Percentiles rank a stretch among this genome's conserved stretches.
Conservation (phyloP, 2,888 invertebrate genomes). For the Nomada hirtipes region DNA sequence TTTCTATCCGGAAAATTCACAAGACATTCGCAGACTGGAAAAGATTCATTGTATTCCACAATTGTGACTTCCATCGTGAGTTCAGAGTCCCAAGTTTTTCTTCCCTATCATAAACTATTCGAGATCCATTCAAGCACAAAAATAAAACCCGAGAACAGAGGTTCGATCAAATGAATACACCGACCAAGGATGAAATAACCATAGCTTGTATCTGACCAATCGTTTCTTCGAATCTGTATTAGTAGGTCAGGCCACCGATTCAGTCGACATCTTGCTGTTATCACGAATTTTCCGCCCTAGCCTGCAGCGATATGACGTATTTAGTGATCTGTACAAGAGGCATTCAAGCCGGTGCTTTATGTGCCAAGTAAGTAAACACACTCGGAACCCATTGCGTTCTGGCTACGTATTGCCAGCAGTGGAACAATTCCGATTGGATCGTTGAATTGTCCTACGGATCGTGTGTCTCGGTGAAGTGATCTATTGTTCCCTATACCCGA, state of each 20-base stretch:
- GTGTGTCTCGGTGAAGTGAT: slow-evolving; percentile 72
- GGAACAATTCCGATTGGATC: slow-evolving; percentile 71
- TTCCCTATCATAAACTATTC: no score
- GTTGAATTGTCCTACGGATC: slow-evolving; percentile 63
- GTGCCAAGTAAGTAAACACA: slow-evolving; percentile 63
- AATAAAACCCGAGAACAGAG: no score
- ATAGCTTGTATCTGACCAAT: neutral
- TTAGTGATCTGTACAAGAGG: slow-evolving; percentile 25
- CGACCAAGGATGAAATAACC: no score
- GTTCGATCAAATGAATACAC: no score
- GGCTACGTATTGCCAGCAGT: slow-evolving; percentile 52
- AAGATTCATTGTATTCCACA: no score
- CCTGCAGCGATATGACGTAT: slow-evolving; percentile 5
- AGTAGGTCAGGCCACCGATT: no score
- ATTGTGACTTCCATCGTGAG: no score
- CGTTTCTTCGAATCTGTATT: neutral
- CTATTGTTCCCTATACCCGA: slow-evolving; percentile 69
- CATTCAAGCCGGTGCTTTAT: slow-evolving; percentile 50
- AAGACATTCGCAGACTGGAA: no score
- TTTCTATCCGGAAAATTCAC: no score
- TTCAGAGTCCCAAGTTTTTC: no score
- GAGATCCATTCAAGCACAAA: no score
- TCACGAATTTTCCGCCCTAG: slow-evolving; percentile 11
- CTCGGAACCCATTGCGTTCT: slow-evolving; percentile 23
- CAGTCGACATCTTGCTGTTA: neutral